phyloP scores from a whole-genome alignment of 2,797 vertebrate species.

The Platalea minor region DNA sequence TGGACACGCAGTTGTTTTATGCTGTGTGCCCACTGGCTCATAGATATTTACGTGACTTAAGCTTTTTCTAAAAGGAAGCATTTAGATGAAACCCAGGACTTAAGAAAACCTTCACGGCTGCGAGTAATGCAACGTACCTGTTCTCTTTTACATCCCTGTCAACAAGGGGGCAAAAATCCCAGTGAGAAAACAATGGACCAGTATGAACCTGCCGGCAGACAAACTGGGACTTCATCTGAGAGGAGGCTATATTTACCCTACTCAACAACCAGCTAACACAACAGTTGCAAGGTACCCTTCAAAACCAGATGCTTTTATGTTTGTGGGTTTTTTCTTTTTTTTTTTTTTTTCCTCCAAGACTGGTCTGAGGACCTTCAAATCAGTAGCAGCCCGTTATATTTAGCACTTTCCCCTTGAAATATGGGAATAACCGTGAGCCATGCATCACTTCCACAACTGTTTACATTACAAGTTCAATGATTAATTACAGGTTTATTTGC shows the following conservation, averaged over 20 bases:
- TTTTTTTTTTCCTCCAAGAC: not conserved
- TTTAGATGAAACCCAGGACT: not conserved
- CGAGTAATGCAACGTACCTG: rapidly evolving
- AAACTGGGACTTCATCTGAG: conserved; percentile 92
- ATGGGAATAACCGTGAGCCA: not conserved
- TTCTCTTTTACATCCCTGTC: not conserved
- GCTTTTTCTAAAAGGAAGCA: not conserved
- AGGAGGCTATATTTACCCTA: conserved; percentile 89
- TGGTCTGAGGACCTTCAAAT: not conserved
- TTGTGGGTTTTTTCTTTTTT: no score
- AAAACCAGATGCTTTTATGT: rapidly evolving
- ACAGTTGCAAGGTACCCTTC: conserved; percentile 84
- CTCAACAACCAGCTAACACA: conserved; percentile 83
- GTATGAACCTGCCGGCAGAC: conserved; percentile 82
- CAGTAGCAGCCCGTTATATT: not conserved
- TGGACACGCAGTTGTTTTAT: not conserved
- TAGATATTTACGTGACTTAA: not conserved
- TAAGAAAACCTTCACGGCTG: not conserved
- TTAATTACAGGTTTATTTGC: not conserved
- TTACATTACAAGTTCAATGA: not conserved
- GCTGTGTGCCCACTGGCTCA: not conserved
- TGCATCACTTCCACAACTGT: not conserved
- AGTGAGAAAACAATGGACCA: conserved; percentile 41
- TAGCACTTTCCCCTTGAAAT: not conserved
- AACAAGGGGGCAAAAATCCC: conserved; percentile 47